Percentiles rank a stretch among this genome's conserved stretches.
Evolutionary conservation across 2,797 vertebrate genomes (phyloP).

Genomic region (Lophius americanus): DNA sequence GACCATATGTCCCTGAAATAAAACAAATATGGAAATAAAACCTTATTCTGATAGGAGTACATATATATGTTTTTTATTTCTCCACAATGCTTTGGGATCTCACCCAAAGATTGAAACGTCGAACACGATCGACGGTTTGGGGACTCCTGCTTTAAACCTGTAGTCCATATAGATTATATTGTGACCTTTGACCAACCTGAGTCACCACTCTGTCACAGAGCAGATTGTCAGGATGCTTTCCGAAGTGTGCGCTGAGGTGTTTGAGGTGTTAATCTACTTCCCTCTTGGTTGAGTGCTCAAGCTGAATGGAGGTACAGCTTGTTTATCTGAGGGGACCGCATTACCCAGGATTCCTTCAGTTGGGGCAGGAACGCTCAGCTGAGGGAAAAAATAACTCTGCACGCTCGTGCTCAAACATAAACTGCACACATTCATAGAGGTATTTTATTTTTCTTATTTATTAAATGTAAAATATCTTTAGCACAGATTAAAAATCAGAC

Average conservation of each 20-base stretch:
- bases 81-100: no score
- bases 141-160: no score
- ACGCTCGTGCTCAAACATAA: constrained; percentile 11
- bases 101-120: no score
- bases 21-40: no score
- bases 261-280: constrained; percentile 89
- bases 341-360: constrained; percentile 85
- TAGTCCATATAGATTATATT: not conserved
- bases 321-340: constrained; percentile 86
- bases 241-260: constrained; percentile 74
- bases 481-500: constrained; percentile 89
- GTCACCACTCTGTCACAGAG: constrained; percentile 30
- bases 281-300: constrained; percentile 85
- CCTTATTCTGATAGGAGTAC: no score
- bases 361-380: constrained; percentile 84
- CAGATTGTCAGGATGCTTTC: constrained; percentile 58
- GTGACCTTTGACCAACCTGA: constrained; percentile 31
- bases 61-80: no score
- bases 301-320: constrained; percentile 86
- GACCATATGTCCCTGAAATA: no score
- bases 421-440: constrained; percentile 28
- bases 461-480: constrained; percentile 91
- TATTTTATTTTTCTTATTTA: constrained; percentile 86
- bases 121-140: no score
- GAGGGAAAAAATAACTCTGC: constrained; percentile 52